Evolutionary conservation across 2,113 vertebrate genomes (phyloP), one percentile per base, ranked within the genome.

Genomic region (Passer montanus): DNA sequence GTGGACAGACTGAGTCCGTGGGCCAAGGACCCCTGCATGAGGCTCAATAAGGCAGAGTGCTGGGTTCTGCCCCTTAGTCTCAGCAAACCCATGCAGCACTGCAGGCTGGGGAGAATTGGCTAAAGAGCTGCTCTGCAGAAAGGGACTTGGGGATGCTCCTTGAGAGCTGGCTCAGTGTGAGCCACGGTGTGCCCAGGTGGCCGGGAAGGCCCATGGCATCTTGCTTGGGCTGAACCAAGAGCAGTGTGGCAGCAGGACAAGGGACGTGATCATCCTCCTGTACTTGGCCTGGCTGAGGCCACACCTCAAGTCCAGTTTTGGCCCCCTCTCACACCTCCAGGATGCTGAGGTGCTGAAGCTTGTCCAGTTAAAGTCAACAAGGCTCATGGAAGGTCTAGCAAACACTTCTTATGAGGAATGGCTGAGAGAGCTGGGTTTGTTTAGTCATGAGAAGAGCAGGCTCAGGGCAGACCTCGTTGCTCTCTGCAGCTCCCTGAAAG

Each of bases 381-480:
- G 23, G 44, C 35, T n/a, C 9, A 8, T n/a, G 55, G 31, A 52
- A 7, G 30, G 12, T 1, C 26, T 44, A 8, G 46, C 50, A 7
- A 31, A 83, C 6, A 1, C 30, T 2, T 20, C 16, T 72, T 35
- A 31, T 3, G 28, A 46, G 41, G 41, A 64, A 11, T 39, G 7
- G 24, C 33, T 63, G 39, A 43, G 47, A 27, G 6, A 33, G 17
- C 2, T 73, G 17, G 14, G 33, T 63, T 84, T 33, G 22, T 73
- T 63, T 31, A 22, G 9, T 39, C 58, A 37, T 0, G 0, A 74
- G 14, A 35, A 30, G n/a, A 39, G n/a, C 4, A 55, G 18, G 22
- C 17, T 39, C 5, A 4, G 22, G 41, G n/a, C 4, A 3, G 2
- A 23, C 8, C 15, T 3, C 46, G 24, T 44, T 4, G 1, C 16